These are phyloP conservation scores for Oscheius myriophilus DNA, from an alignment of 2,888 invertebrate species.

Conservation along the genomic window DNA sequence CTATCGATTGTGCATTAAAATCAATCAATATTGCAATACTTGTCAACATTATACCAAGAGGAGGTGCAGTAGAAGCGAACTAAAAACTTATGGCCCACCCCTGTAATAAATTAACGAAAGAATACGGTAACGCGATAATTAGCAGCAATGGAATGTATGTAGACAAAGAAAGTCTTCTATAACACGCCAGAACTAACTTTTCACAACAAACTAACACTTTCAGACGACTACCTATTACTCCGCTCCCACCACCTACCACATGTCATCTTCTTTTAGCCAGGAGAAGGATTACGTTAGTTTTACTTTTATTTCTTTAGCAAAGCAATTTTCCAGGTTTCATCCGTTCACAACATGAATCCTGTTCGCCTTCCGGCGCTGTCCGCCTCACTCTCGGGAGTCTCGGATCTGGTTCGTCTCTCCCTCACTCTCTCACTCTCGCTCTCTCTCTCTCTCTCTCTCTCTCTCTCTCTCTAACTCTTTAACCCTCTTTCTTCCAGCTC, in stretches of 20 bases:
- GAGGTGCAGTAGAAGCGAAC: too few relatives aligned
- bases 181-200: too few relatives aligned
- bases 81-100: too few relatives aligned
- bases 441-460: neutral
- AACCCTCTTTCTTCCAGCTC: slow-evolving; percentile 12
- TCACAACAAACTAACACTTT: too few relatives aligned
- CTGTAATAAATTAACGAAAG: too few relatives aligned
- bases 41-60: too few relatives aligned
- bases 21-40: too few relatives aligned
- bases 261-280: slow-evolving; percentile 8
- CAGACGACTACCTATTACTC: slow-evolving; percentile 34
- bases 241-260: slow-evolving; percentile 21
- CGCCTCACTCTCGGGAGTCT: slow-evolving; percentile 5
- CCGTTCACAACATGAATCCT: slow-evolving; percentile 9
- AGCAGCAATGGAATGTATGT: too few relatives aligned
- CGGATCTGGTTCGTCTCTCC: slow-evolving; percentile 8
- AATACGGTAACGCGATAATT: too few relatives aligned
- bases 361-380: slow-evolving; percentile 25
- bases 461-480: neutral
- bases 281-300: slow-evolving; percentile 27
- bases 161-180: too few relatives aligned
- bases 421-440: neutral
- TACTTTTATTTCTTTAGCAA: neutral
- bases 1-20: too few relatives aligned
- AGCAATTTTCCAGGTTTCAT: neutral